Percentiles rank a stretch among this genome's conserved stretches.
Conservation (phyloP, 2,888 invertebrate species). For the Hydrotaea cyrtoneurina region DNA sequence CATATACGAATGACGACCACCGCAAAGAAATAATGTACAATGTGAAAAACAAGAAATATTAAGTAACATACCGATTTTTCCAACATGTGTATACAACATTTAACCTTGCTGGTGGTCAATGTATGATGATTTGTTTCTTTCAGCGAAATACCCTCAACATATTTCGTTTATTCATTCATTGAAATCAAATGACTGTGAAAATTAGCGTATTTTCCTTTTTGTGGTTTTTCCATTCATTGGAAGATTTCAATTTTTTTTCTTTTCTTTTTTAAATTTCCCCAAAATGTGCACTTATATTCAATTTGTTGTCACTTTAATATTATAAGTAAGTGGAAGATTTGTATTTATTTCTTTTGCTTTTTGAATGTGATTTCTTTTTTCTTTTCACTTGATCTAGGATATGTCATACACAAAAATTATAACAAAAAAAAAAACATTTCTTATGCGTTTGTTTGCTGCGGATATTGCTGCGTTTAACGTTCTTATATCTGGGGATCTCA, state of each 20-base stretch:
- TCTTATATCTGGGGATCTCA: constrained; percentile 69
- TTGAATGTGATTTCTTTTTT: constrained; percentile 28
- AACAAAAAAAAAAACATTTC: too few species aligned
- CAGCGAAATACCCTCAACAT: not conserved
- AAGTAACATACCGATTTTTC: constrained; percentile 65
- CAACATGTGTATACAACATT: constrained; percentile 6
- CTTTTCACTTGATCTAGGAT: constrained; percentile 21
- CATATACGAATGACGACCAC: not conserved
- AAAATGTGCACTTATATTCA: too few species aligned
- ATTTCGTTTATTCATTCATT: not conserved
- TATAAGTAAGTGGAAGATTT: too few species aligned
- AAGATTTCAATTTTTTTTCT: not conserved
- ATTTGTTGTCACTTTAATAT: too few species aligned
- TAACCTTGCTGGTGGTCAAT: constrained; percentile 61
- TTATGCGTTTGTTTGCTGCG: constrained; percentile 26
- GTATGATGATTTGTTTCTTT: constrained; percentile 9
- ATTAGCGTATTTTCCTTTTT: not conserved
- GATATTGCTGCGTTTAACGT: constrained; percentile 56
- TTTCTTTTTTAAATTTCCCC: not conserved
- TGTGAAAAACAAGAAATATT: constrained; percentile 54
- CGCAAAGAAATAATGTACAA: not conserved
- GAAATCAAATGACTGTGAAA: not conserved
- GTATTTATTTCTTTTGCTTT: not conserved
- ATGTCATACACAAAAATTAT: constrained; percentile 22
- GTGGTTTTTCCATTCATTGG: not conserved